A percentile compares a stretch with the other conserved stretches of the same genome.
Conservation (phyloP, 2,888 invertebrate species). For the Lymantria dispar region DNA sequence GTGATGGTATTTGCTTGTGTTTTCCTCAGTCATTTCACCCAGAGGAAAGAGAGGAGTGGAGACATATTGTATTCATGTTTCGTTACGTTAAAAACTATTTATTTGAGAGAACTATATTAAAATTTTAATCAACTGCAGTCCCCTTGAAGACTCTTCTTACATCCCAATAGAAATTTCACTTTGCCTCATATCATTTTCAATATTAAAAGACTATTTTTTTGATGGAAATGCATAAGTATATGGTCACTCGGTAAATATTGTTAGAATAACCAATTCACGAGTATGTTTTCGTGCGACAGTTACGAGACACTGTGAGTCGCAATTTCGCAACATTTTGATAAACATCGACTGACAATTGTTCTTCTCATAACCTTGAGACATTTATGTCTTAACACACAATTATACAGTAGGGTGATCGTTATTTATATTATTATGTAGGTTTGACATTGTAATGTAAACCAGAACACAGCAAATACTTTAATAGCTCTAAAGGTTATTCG, state of each 20-base stretch:
- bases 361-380: conserved; percentile 40
- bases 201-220: background rate
- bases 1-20: too few relatives aligned
- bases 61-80: too few relatives aligned
- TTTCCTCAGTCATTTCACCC: too few relatives aligned
- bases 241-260: background rate
- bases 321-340: conserved; percentile 44
- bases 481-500: conserved; percentile 2
- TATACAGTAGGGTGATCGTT: conserved; percentile 23
- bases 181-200: background rate
- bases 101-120: too few relatives aligned
- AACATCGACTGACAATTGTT: conserved; percentile 42
- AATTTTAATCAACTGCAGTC: too few relatives aligned
- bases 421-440: conserved; percentile 5
- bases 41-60: too few relatives aligned
- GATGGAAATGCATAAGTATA: background rate
- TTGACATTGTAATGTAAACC: conserved; percentile 27
- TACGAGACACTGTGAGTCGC: conserved; percentile 6
- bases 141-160: too few relatives aligned
- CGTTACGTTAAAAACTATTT: too few relatives aligned
- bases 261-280: background rate
- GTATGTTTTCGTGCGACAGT: conserved; percentile 4
- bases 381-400: conserved; percentile 22
- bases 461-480: background rate
- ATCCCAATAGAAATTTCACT: background rate